phyloP scores from a whole-genome alignment of 2,113 vertebrate species.

The Pontoporia blainvillei region DNA sequence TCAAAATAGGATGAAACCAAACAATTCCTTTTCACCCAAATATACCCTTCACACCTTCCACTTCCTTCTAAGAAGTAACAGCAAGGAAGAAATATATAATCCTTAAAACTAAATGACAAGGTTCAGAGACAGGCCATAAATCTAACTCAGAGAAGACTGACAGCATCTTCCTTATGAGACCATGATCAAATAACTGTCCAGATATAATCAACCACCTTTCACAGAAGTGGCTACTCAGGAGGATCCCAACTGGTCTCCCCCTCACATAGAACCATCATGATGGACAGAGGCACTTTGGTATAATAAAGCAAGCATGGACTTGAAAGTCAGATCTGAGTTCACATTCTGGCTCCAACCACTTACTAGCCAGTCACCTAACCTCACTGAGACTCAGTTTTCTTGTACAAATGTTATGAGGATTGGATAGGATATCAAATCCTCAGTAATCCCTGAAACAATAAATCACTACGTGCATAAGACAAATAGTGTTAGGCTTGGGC shows the following conservation, averaged over 20 bases:
- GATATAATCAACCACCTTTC: not conserved
- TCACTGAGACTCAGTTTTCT: not conserved
- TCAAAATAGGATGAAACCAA: not conserved
- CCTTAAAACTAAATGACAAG: conserved; percentile 1
- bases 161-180: not conserved
- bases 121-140: not conserved
- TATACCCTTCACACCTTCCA: not conserved
- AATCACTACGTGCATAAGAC: not conserved
- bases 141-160: not conserved
- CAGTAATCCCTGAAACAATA: not conserved
- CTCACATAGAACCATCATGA: not conserved
- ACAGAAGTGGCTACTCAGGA: not conserved
- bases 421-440: not conserved
- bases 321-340: not conserved
- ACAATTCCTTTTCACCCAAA: not conserved
- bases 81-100: not conserved
- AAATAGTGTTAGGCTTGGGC: not conserved
- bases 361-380: not conserved
- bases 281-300: not conserved
- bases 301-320: not conserved
- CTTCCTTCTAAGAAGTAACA: not conserved
- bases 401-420: not conserved
- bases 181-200: not conserved
- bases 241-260: not conserved
- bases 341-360: not conserved